Evolutionary conservation across 2,797 vertebrate species (phyloP).

Genomic region (Protonibea diacanthus): DNA sequence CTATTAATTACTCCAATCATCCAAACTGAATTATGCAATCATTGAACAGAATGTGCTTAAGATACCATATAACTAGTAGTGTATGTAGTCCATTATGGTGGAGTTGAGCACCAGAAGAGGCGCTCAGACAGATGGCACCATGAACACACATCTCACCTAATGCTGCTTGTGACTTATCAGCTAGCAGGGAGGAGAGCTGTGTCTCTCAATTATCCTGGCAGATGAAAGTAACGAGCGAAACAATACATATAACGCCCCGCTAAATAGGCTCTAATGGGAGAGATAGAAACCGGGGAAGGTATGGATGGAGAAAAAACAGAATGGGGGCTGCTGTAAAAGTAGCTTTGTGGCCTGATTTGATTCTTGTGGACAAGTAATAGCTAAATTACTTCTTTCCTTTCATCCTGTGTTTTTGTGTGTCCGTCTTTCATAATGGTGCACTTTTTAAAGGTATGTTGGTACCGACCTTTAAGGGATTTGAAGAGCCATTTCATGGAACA

Average conservation of each 20-base stretch:
- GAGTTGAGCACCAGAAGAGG: slow-evolving; percentile 45
- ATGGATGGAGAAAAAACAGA: slow-evolving; percentile 33
- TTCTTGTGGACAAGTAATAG: slow-evolving; percentile 53
- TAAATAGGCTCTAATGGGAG: slow-evolving; percentile 79
- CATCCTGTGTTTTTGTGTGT: slow-evolving; percentile 50
- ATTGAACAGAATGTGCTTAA: slow-evolving; percentile 61
- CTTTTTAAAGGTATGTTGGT: slow-evolving; percentile 32
- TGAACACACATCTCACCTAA: slow-evolving; percentile 62
- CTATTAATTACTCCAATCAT: slow-evolving; percentile 72
- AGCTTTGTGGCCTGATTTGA: slow-evolving; percentile 41
- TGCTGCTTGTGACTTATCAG: slow-evolving; percentile 74
- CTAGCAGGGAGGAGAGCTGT: slow-evolving; percentile 59
- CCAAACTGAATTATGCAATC: slow-evolving; percentile 63
- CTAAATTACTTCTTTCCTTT: slow-evolving; percentile 58
- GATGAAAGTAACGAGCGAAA: slow-evolving; percentile 77
- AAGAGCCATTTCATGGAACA: slow-evolving; percentile 3
- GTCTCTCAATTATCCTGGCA: slow-evolving; percentile 78
- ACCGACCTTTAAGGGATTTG: slow-evolving; percentile 36
- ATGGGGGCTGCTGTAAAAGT: slow-evolving; percentile 2
- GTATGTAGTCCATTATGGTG: slow-evolving; percentile 57
- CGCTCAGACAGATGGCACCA: slow-evolving; percentile 61
- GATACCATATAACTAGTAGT: slow-evolving; percentile 50
- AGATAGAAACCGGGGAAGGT: slow-evolving; percentile 45
- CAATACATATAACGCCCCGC: slow-evolving; percentile 69
- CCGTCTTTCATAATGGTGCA: slow-evolving; percentile 21